These are phyloP conservation scores for Heptranchias perlo DNA, from an alignment of 2,113 vertebrate genomes.

Conservation along the genomic window DNA sequence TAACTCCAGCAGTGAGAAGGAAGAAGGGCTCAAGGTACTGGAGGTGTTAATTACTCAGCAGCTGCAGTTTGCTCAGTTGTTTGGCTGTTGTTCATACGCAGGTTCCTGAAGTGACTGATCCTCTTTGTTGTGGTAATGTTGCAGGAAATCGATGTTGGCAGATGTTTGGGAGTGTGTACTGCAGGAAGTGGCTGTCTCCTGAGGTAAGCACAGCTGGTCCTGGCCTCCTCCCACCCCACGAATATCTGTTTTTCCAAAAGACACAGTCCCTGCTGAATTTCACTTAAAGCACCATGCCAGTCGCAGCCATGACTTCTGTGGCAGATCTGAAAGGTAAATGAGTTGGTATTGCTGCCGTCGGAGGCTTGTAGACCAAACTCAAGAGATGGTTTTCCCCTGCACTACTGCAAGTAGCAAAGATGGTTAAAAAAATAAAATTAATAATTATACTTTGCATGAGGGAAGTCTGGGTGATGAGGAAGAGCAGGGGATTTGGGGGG, in stretches of 20 bases:
- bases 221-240: conserved; percentile 26
- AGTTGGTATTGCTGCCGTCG: background rate
- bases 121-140: conserved; percentile 76
- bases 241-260: background rate
- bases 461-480: background rate
- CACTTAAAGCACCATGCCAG: background rate
- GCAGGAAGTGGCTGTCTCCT: conserved; percentile 66
- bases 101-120: background rate
- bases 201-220: conserved; percentile 66
- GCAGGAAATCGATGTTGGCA: conserved; percentile 80
- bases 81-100: conserved; percentile 9
- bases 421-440: background rate
- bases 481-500: background rate
- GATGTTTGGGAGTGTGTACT: conserved; percentile 71
- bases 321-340: background rate
- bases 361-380: background rate
- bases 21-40: conserved; percentile 57
- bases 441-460: background rate
- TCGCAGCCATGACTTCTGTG: no score
- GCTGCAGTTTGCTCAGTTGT: background rate
- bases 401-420: background rate
- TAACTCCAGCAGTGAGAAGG: conserved; percentile 50
- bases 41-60: conserved; percentile 29
- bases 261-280: background rate
- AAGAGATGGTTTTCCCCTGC: background rate